Base-by-base conservation (phyloP, 2,797 vertebrate species). In the Epinephelus awoara region DNA sequence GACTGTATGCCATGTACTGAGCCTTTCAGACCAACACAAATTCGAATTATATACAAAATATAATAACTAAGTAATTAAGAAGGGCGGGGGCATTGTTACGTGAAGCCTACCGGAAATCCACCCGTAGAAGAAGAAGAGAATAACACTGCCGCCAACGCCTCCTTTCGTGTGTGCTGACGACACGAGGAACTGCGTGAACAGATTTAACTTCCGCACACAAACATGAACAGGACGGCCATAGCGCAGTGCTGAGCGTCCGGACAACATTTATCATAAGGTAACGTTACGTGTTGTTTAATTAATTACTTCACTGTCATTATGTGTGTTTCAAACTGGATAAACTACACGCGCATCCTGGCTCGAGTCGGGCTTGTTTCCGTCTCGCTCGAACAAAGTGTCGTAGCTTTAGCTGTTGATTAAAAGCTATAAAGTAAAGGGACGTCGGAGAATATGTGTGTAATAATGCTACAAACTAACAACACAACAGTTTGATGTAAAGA, bases 181-280 rank as follows among this genome's bases (percentile, higher is more conserved):
- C 64, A 40, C 17, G 65, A 56, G 15, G 50, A 14, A 46, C 27
- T 58, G 40, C 59, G 11, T 67, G 54, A 47, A 12, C 21, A n/a
- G 4, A 57, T 23, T 50, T 2, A n/a, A 75, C 57, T 76, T 86
- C 84, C 82, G 73, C 38, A 73, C 54, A 42, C 15, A 77, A 70
- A 40, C 25, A 79, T 89, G 82, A 89, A 15, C 47, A 51, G 2
- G 13, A 46, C 15, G 0, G 49, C 7, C 3, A 0, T 2, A 19
- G 5, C 21, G 2, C 3, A 1, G 46, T 13, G 63, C 3, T 64
- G 25, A 47, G 3, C 19, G 6, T 27, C 4, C 6, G 34, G 4
- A 1, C 18, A 8, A 3, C 1, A 13, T 1, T 52, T 23, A 17
- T 5, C 21, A 4, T 3, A 40, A 52, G 75, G 87, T 88, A 29